Conservation (phyloP, 2,113 vertebrate genomes). For the Polyodon spathula region DNA sequence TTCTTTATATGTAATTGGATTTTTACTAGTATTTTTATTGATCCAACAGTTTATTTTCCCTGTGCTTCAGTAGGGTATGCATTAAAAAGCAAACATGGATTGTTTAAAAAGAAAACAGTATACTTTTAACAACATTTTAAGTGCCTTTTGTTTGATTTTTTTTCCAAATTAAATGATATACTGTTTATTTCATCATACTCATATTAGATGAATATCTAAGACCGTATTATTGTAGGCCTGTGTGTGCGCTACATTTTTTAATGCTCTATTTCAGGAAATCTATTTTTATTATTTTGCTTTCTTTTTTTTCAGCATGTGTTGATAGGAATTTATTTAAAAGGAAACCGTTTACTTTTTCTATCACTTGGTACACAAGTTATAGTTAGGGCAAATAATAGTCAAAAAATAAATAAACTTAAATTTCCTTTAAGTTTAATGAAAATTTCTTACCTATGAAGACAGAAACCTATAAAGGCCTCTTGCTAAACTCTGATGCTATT, state of each 20-base stretch:
- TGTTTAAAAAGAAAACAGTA: conserved; percentile 39
- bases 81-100: conserved; percentile 28
- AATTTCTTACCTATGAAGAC: too few species aligned
- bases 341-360: too few species aligned
- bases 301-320: background rate
- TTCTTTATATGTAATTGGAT: too few species aligned
- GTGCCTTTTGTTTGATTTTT: conserved; percentile 45
- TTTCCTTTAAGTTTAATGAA: too few species aligned
- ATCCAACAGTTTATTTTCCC: conserved; percentile 27
- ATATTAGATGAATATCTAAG: conserved; percentile 21
- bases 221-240: background rate
- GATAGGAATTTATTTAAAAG: too few species aligned
- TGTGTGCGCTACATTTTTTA: conserved; percentile 15
- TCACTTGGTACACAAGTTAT: too few species aligned
- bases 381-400: too few species aligned
- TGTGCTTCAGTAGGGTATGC: conserved; percentile 43
- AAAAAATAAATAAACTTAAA: too few species aligned
- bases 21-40: too few species aligned
- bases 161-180: conserved; percentile 22
- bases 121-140: conserved; percentile 34
- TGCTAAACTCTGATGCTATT: too few species aligned
- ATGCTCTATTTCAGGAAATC: conserved; percentile 7
- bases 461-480: too few species aligned
- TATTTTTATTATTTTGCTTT: background rate
- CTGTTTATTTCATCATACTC: conserved; percentile 25